Base-by-base conservation (phyloP, 2,797 vertebrate genomes). In the Bryconaethiops microstoma region DNA sequence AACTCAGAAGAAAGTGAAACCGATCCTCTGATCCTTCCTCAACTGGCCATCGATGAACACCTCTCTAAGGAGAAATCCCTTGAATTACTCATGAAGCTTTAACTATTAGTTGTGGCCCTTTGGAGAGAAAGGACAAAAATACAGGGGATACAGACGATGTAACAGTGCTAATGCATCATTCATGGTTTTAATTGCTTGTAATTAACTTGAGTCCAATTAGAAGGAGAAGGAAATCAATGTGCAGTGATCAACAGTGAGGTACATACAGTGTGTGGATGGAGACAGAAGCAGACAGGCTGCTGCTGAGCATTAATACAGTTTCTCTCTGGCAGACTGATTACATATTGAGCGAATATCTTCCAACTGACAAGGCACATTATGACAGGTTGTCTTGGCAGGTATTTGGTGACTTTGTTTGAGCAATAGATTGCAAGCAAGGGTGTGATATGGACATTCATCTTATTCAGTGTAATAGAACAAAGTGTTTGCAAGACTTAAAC, bases 171-270 rank as follows among this genome's bases (percentile, higher is more conserved):
- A 92, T 92, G 85, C 87, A 91, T 92, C 91, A 90, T 92, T 94
- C 90, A 89, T 92, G 89, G 82, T 90, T 92, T 91, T 90, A 94
- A 94, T 90, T 91, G 91, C 86, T 88, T 88, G 89, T 92, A 92
- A 92, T 94, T 92, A 94, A 92, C 92, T 91, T 81, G 86, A 89
- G 87, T 86, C 90, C 87, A 92, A 91, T 94, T 92, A 91, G 89
- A 87, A 84, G 84, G 85, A 88, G 85, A 91, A 85, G 64, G 88
- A 90, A 94, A 93, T 94, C 92, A 90, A 93, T 94, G 90, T 82
- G 83, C 89, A 90, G 88, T 93, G 89, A 92, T 92, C 89, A 92
- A 87, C 84, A 80, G 21, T 50, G 86, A 89, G 88, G 83, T 88
- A 82, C 86, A 89, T 87, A 39, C 48, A 62, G 50, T 54, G 76